Conservation (phyloP, 1,140 invertebrate species). For the Bombus waltoni region DNA sequence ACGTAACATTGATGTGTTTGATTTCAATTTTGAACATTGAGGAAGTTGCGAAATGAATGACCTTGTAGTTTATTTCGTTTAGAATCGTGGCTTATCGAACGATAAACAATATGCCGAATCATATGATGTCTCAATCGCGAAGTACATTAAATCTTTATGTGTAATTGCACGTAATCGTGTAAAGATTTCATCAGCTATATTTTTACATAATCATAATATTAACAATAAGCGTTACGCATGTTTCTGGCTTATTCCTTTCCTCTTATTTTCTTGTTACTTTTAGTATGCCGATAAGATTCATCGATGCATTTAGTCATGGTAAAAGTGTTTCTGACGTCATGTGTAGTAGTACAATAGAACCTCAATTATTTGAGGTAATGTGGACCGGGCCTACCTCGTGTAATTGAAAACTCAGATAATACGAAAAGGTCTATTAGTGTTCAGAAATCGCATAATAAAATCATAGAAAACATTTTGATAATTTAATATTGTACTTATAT, state of each 20-base stretch:
- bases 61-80: neutral
- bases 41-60: neutral
- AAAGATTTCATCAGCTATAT: neutral
- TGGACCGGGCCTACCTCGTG: no score
- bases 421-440: no score
- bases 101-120: neutral
- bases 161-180: neutral
- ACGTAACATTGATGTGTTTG: neutral
- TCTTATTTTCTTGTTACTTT: neutral
- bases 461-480: no score
- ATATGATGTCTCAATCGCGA: neutral
- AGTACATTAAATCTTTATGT: neutral
- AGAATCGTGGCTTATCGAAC: slow-evolving; percentile 5
- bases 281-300: neutral
- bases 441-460: no score
- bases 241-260: neutral
- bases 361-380: no score
- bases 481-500: no score
- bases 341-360: neutral
- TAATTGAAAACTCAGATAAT: no score
- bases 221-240: neutral
- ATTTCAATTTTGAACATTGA: neutral
- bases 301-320: neutral
- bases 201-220: neutral
- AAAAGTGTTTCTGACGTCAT: neutral